Conservation (phyloP, 2,797 vertebrate species). For the Molossus alvarezi region DNA sequence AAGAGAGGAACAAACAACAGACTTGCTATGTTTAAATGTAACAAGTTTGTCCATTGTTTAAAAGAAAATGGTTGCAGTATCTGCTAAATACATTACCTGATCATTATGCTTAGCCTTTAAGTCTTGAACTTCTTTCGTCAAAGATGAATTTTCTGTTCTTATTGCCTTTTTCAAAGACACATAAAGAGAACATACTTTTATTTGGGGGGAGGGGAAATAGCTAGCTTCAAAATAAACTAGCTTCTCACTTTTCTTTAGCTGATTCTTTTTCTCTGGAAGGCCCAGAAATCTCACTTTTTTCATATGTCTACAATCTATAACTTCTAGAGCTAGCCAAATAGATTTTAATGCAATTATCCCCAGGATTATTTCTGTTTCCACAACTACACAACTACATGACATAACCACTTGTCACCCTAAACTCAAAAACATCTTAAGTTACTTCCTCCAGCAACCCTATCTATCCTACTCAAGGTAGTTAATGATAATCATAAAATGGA, state of each 20-base stretch:
- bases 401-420: background rate
- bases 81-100: constrained; percentile 90
- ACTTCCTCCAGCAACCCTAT: background rate
- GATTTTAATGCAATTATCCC: constrained; percentile 27
- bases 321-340: background rate
- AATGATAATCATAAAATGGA: constrained; percentile 47
- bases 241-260: constrained; percentile 33
- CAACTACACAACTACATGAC: constrained; percentile 11
- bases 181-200: constrained; percentile 73
- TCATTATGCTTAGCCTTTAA: constrained; percentile 92
- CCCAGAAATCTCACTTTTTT: background rate
- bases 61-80: background rate
- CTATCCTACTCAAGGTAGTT: background rate
- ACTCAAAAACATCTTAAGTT: constrained; percentile 56
- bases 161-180: constrained; percentile 91
- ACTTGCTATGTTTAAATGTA: background rate
- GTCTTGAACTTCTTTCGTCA: constrained; percentile 93
- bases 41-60: background rate
- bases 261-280: constrained; percentile 31
- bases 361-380: constrained; percentile 53
- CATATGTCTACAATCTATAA: background rate
- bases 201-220: background rate
- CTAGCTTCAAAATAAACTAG: constrained; percentile 44
- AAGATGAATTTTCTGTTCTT: constrained; percentile 92
- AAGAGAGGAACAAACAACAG: constrained; percentile 12